Evolutionary conservation across 1,140 invertebrate species (phyloP).

Genomic region (Onthophagus taurus): DNA sequence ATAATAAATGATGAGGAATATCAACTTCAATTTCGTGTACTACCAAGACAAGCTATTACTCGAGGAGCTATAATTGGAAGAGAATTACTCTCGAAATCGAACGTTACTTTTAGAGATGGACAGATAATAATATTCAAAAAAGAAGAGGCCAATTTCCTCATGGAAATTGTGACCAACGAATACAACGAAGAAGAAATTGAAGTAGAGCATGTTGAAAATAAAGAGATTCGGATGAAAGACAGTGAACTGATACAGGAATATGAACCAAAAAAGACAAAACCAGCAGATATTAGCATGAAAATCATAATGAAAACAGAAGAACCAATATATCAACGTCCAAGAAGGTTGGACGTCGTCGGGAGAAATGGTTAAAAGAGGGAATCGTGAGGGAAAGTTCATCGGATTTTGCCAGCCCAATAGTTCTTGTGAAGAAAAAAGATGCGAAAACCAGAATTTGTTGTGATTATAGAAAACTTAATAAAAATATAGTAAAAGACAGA

Average conservation of each 20-base stretch:
- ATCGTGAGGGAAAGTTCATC: constrained; percentile 25
- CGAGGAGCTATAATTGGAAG: neutral
- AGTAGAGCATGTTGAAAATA: neutral
- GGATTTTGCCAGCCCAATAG: constrained; percentile 38
- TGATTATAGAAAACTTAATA: constrained; percentile 25
- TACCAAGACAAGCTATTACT: neutral
- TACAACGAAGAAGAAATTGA: neutral
- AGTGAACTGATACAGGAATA: constrained; percentile 14
- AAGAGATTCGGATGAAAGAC: constrained; percentile 7
- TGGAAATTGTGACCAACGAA: neutral
- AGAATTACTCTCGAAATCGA: neutral
- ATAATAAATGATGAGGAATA: constrained; percentile 2
- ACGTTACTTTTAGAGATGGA: neutral
- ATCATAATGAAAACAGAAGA: constrained; percentile 18
- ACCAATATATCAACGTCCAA: constrained; percentile 28
- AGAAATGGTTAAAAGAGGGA: constrained; percentile 26
- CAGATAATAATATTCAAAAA: neutral
- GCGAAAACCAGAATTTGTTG: constrained; percentile 15
- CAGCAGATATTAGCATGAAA: constrained; percentile 16
- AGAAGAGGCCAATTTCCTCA: neutral
- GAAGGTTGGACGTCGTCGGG: constrained; percentile 27
- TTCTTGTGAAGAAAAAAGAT: constrained; percentile 22
- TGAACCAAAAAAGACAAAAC: constrained; percentile 13
- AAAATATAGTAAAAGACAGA: constrained; percentile 19
- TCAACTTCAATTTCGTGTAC: neutral